Evolutionary conservation across 2,888 invertebrate species (phyloP).

Genomic region (Tridacna gigas): DNA sequence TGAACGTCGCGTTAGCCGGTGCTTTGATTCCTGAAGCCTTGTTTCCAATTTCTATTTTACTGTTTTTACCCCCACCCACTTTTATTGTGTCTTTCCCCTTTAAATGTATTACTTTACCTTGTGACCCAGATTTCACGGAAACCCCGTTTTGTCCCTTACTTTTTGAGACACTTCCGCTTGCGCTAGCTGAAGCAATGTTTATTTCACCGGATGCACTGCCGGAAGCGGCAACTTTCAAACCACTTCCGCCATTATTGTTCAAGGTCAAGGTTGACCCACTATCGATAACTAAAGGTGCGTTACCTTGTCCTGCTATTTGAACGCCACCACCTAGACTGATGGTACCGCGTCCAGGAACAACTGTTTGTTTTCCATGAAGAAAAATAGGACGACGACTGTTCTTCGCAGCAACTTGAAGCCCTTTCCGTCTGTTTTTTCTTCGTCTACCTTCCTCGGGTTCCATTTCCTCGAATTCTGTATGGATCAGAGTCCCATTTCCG

Average conservation of each 20-base stretch:
- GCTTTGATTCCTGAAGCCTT: slow-evolving; percentile 27
- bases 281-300: slow-evolving; percentile 3
- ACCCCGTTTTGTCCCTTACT: neutral
- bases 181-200: neutral
- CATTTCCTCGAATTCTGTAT: slow-evolving; percentile 56
- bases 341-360: slow-evolving; percentile 1
- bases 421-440: slow-evolving; percentile 3
- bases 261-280: neutral
- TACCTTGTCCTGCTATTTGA: neutral
- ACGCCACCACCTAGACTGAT: neutral
- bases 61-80: slow-evolving; percentile 11
- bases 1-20: slow-evolving; percentile 55
- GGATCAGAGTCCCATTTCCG: slow-evolving; percentile 11
- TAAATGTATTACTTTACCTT: slow-evolving; percentile 30
- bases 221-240: slow-evolving; percentile 9
- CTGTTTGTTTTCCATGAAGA: slow-evolving; percentile 11
- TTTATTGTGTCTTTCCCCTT: slow-evolving; percentile 24
- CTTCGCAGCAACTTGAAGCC: neutral
- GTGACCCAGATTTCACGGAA: neutral
- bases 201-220: slow-evolving; percentile 7
- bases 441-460: slow-evolving; percentile 26
- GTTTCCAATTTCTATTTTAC: slow-evolving; percentile 19
- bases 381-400: neutral
- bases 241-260: slow-evolving; percentile 11
- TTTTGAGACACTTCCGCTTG: neutral